These are phyloP conservation scores for Microtus ochrogaster DNA, from an alignment of 2,113 vertebrate species.

Conservation along the genomic window DNA sequence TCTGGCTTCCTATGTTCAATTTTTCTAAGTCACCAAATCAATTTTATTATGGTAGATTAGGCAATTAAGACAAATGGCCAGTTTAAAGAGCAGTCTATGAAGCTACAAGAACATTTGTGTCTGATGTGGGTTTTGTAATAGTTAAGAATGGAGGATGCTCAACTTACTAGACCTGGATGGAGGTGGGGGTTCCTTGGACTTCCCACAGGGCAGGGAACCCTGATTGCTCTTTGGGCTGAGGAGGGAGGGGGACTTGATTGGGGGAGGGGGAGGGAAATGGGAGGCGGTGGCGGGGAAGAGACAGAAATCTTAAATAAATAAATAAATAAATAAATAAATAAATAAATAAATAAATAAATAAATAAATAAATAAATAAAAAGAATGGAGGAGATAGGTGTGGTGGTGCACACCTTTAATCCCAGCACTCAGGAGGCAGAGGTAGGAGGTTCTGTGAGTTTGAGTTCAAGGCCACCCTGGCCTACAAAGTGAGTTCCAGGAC, in stretches of 20 bases:
- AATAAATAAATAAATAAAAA: no score
- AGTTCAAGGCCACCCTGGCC: no score
- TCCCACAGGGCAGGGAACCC: no score
- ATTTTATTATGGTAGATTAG: not conserved
- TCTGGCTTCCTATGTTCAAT: not conserved
- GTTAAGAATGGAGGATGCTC: not conserved
- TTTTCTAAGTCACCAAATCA: not conserved
- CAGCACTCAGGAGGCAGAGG: not conserved
- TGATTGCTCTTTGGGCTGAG: no score
- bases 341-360: no score
- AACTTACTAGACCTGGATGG: no score
- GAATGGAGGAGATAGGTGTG: not conserved
- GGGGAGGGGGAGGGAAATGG: no score
- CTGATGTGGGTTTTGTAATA: not conserved
- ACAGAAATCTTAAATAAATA: no score
- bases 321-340: no score
- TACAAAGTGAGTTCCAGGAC: not conserved
- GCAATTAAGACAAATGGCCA: not conserved
- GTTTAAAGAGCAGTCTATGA: not conserved
- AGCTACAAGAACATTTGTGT: not conserved
- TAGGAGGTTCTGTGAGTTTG: not conserved
- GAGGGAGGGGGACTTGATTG: no score
- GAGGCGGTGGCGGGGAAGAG: no score
- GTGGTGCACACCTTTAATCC: not conserved
- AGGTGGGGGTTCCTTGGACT: no score